phyloP scores from a whole-genome alignment of 2,113 vertebrate genomes.

The Corydoras sp. region DNA sequence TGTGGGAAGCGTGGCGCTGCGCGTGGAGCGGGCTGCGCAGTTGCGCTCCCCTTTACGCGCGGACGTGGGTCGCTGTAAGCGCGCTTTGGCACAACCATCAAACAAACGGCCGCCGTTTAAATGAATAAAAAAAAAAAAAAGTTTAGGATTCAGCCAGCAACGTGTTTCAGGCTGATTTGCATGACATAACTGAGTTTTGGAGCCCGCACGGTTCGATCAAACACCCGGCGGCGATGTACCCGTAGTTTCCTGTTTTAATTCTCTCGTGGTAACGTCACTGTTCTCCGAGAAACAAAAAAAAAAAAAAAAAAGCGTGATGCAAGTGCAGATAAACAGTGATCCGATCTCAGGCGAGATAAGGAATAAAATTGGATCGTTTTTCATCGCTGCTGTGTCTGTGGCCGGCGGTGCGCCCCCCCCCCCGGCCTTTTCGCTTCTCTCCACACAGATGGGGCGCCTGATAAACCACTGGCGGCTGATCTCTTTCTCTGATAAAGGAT shows the following conservation, averaged over 20 bases:
- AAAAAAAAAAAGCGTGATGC: constrained; percentile 62
- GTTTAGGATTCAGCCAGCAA: no score
- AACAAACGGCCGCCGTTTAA: no score
- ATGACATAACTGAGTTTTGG: no score
- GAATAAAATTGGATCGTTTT: constrained; percentile 72
- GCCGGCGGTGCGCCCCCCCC: constrained; percentile 51
- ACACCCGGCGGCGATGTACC: no score
- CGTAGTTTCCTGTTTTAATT: constrained; percentile 51
- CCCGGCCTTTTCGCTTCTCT: constrained; percentile 64
- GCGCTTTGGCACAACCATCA: no score
- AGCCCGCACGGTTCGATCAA: no score
- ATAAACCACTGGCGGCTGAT: constrained; percentile 63
- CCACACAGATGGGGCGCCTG: constrained; percentile 67
- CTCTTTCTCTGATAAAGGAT: constrained; percentile 59
- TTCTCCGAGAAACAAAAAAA: constrained; percentile 59
- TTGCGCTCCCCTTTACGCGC: no score
- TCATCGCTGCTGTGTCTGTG: constrained; percentile 70
- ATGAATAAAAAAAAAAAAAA: no score
- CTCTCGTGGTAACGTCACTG: constrained; percentile 59
- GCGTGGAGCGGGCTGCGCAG: no score
- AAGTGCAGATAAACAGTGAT: constrained; percentile 68
- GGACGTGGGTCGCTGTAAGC: no score
- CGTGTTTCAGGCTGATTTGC: no score
- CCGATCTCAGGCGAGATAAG: constrained; percentile 68
- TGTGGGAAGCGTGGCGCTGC: no score